Percentiles rank a stretch among this genome's conserved stretches.
These are phyloP conservation scores for Malthinus flaveolus DNA, from an alignment of 2,888 invertebrate species.

Conservation along the genomic window DNA sequence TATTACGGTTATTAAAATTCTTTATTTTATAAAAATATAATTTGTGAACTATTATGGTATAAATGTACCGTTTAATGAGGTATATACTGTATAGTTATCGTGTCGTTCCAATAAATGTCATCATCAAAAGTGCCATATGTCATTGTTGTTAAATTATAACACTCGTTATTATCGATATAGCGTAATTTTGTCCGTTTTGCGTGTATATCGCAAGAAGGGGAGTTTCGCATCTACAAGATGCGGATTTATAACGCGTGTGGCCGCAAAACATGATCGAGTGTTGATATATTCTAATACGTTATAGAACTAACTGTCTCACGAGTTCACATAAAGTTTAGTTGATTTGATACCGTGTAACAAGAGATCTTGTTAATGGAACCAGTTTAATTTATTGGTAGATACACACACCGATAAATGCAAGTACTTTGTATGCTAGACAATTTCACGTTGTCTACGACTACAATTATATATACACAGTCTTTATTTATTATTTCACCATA, in stretches of 20 bases:
- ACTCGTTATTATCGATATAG: constrained; percentile 16
- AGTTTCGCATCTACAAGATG: constrained; percentile 18
- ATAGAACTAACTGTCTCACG: constrained; percentile 17
- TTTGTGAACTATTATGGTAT: constrained; percentile 7
- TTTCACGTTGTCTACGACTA: constrained; percentile 7
- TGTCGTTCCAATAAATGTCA: constrained; percentile 19
- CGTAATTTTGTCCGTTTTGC: constrained; percentile 21
- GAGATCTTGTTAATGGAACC: constrained; percentile 27
- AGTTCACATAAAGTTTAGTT: constrained; percentile 24
- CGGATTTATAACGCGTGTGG: constrained; percentile 26
- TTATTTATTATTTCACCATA: constrained; percentile 3
- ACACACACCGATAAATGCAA: constrained; percentile 18
- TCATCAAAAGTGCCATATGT: constrained; percentile 10
- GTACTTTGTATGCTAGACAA: constrained; percentile 12
- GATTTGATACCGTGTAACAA: constrained; percentile 24
- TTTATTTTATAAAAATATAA: neutral
- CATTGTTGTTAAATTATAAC: constrained; percentile 15
- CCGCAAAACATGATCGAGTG: constrained; percentile 21
- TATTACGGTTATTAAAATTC: too few relatives aligned
- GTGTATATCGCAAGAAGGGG: constrained; percentile 12
- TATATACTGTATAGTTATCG: constrained; percentile 2
- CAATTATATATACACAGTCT: constrained; percentile 3
- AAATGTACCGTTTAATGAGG: constrained; percentile 5
- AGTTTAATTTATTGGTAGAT: constrained; percentile 24
- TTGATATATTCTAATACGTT: constrained; percentile 17